phyloP scores from a whole-genome alignment of 2,797 vertebrate genomes.

The Eremophila alpestris region DNA sequence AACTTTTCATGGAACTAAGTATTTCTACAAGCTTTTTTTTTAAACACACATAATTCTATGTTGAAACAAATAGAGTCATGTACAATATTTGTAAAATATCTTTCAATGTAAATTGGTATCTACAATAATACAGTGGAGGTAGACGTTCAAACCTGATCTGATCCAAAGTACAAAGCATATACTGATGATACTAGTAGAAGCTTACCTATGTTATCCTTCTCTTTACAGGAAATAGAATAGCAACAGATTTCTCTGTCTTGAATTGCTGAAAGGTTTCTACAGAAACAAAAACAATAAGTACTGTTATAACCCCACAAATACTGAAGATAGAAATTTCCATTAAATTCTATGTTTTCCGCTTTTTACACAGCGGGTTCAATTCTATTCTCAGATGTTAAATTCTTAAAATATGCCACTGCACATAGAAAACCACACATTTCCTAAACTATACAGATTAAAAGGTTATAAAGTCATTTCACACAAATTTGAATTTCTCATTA shows the following conservation, averaged over 20 bases:
- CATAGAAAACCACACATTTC: background rate
- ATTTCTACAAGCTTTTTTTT: background rate
- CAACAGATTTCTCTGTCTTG: slow-evolving; percentile 88
- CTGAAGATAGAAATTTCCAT: background rate
- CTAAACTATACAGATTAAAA: background rate
- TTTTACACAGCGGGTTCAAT: background rate
- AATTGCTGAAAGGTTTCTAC: slow-evolving; percentile 87
- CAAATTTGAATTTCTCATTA: background rate
- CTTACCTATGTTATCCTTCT: slow-evolving; percentile 89
- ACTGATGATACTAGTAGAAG: background rate
- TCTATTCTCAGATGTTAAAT: background rate
- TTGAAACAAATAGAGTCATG: background rate
- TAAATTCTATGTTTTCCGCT: background rate
- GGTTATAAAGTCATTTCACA: background rate
- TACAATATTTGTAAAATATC: background rate
- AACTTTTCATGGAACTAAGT: background rate
- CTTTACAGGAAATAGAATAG: slow-evolving; percentile 76
- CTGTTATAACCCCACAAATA: background rate
- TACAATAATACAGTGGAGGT: background rate
- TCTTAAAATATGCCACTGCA: background rate
- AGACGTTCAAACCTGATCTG: background rate
- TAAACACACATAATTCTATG: background rate
- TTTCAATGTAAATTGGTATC: background rate
- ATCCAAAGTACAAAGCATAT: background rate
- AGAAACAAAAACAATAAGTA: background rate